Evolutionary conservation across 2,888 invertebrate genomes (phyloP).

Genomic region (Aquatica leii): DNA sequence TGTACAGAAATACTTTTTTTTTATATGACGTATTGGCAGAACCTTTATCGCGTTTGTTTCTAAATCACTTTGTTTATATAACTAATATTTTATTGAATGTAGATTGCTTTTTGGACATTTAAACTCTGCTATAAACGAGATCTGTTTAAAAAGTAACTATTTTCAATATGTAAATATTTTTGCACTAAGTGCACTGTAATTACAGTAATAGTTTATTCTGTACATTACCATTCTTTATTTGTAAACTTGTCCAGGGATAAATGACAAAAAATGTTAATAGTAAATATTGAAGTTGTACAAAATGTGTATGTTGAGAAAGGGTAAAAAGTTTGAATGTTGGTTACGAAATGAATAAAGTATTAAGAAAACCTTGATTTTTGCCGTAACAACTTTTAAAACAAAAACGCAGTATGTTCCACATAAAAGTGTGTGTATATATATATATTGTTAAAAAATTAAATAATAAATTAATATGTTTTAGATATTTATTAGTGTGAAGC

Average conservation of each 20-base stretch:
- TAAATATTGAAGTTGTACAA: conserved; percentile 28
- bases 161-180: no score
- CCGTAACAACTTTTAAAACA: conserved; percentile 26
- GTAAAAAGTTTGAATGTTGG: conserved; percentile 24
- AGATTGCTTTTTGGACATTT: no score
- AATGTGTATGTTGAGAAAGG: conserved; percentile 25
- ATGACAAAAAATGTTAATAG: conserved; percentile 19
- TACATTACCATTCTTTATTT: neutral
- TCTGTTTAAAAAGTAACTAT: no score
- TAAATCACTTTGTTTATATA: no score
- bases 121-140: no score
- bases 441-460: conserved; percentile 55
- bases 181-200: no score
- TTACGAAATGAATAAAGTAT: conserved; percentile 26
- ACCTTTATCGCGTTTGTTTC: no score
- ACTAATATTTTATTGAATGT: no score
- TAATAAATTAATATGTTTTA: conserved; percentile 53
- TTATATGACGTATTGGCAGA: no score
- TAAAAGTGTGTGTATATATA: conserved; percentile 48
- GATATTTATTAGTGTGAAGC: conserved; percentile 60
- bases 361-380: conserved; percentile 21
- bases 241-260: conserved; percentile 14
- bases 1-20: no score
- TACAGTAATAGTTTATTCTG: neutral
- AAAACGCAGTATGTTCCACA: conserved; percentile 52